Evolutionary conservation across 2,113 vertebrate genomes (phyloP).

Genomic region (Morone chrysops): DNA sequence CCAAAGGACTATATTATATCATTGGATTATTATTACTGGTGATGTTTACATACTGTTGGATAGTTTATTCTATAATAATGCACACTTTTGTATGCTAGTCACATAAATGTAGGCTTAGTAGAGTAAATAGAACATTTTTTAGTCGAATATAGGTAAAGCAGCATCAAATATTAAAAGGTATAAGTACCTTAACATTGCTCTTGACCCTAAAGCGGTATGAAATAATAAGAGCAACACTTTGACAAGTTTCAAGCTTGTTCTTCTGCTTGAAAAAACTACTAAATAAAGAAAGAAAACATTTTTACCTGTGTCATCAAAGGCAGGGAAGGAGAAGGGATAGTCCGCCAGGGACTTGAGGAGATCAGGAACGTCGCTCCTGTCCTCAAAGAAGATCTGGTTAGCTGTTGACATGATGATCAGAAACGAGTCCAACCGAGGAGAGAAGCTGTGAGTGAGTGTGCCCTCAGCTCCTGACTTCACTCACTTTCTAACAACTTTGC

Average conservation of each 20-base stretch:
- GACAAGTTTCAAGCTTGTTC: background rate
- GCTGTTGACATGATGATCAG: conserved; percentile 65
- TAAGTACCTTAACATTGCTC: background rate
- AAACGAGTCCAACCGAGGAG: background rate
- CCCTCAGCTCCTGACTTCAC: background rate
- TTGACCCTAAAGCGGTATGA: background rate
- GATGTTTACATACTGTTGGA: background rate
- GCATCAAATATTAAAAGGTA: background rate
- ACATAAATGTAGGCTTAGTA: too few relatives aligned
- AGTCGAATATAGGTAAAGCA: background rate
- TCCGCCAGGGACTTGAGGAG: conserved; percentile 90
- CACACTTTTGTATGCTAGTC: too few relatives aligned
- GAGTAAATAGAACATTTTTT: background rate
- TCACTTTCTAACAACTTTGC: conserved; percentile 62
- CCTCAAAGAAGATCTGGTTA: conserved; percentile 49
- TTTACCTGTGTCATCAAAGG: conserved; percentile 82
- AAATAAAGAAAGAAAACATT: background rate
- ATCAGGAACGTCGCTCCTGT: conserved; percentile 88
- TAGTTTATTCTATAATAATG: background rate
- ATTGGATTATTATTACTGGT: background rate
- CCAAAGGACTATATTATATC: background rate
- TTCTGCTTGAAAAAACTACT: background rate
- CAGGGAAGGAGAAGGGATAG: conserved; percentile 86
- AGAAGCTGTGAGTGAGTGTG: background rate
- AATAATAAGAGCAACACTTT: background rate